Percentiles rank a stretch among this genome's conserved stretches.
Evolutionary conservation across 2,113 vertebrate species (phyloP).

Genomic region (Callorhinus ursinus): DNA sequence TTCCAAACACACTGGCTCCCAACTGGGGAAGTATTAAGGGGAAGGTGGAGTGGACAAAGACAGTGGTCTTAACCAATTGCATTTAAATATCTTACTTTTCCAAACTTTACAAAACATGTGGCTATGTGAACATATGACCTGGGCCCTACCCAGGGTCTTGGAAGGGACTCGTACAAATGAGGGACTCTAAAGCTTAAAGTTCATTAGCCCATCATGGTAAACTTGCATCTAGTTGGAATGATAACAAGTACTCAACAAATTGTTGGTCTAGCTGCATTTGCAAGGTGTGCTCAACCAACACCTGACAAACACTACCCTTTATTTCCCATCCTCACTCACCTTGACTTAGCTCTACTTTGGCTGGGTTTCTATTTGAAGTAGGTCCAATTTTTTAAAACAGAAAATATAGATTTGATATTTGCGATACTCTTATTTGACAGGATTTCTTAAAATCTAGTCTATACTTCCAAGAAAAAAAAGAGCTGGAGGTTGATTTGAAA

Average conservation of each 20-base stretch:
- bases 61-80: background rate
- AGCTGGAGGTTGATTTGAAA: slow-evolving; percentile 31
- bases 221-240: background rate
- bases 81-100: slow-evolving; percentile 1
- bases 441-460: slow-evolving; percentile 43
- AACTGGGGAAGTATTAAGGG: background rate
- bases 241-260: background rate
- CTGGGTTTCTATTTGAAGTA: slow-evolving; percentile 23
- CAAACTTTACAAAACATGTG: background rate
- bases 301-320: background rate
- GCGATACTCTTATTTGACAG: background rate
- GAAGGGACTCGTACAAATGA: background rate
- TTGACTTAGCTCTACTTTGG: background rate
- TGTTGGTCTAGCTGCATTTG: background rate
- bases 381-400: slow-evolving; percentile 1
- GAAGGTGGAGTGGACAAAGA: background rate
- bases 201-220: background rate
- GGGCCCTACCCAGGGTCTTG: background rate
- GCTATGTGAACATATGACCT: background rate
- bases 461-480: slow-evolving; percentile 28
- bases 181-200: background rate
- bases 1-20: background rate
- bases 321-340: background rate
- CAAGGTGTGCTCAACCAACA: background rate
- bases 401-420: slow-evolving; percentile 26